Base-by-base conservation (phyloP, 1,140 invertebrate genomes). In the Bombus cullumanus region DNA sequence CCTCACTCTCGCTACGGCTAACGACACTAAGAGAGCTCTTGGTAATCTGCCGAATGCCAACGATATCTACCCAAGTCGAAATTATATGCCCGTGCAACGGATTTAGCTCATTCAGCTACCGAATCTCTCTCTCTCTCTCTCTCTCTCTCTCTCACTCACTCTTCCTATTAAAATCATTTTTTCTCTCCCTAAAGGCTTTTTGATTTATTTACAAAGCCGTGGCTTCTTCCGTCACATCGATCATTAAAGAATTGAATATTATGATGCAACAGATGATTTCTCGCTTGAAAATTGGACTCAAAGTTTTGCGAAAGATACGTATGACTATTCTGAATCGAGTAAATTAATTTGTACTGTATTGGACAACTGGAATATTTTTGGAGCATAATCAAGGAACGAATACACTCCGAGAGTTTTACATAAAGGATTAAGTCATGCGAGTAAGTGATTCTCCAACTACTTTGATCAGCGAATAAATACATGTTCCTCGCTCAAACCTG, bases 1-100 rank as follows among this genome's bases (percentile, higher is more conserved):
- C 87, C 88, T 89, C 83, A 86, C 88, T 88, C 79, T 88, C 75
- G 83, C 78, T 81, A 88, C 83, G 87, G 78, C 74, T 89, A 88
- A 89, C 88, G 88, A 89, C 82, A 84, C 68, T 64, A 37, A 74
- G 81, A 85, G 88, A 75, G 59, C 68, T 43, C 73, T 81, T 64
- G 88, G 74, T 88, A 85, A 89, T 89, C 82, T 53, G 83, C n/a
- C 88, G 88, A 89, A 81, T 78, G 39, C 72, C 81, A 82, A 47
- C 81, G 85, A 79, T 89, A 88, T 85, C 82, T 57, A 66, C 43
- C 15, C 86, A 68, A 81, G 75, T 83, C 68, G 43, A 88, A 88
- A 88, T 89, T 78, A 88, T 73, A 87, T 74, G 73, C 81, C 37
- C 43, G 13, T 68, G 76, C 87, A 75, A 89, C 72, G 86, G 88